These are phyloP conservation scores for Leucophenga maculata DNA, from an alignment of 2,888 invertebrate species.

Conservation along the genomic window DNA sequence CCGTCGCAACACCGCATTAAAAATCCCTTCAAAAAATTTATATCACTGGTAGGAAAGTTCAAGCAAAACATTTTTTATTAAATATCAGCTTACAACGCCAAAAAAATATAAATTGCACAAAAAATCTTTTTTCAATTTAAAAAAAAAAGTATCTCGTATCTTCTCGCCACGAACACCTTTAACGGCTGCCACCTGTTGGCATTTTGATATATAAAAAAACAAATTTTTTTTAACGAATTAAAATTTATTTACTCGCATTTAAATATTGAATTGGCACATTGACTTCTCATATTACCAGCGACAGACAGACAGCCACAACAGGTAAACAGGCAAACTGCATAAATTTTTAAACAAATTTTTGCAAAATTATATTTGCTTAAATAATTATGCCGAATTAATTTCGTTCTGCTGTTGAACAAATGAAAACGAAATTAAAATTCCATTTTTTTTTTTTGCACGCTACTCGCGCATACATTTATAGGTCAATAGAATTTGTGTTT, in stretches of 20 bases:
- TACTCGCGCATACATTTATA: neutral
- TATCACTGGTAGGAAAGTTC: neutral
- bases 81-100: slow-evolving; percentile 14
- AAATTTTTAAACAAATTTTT: neutral
- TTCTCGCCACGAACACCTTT: slow-evolving; percentile 13
- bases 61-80: slow-evolving; percentile 5
- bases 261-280: slow-evolving; percentile 43
- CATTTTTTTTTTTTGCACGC: neutral
- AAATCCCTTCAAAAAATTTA: neutral
- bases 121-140: neutral
- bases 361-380: no score
- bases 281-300: slow-evolving; percentile 48
- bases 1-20: neutral
- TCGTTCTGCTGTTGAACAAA: neutral
- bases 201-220: slow-evolving; percentile 20
- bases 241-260: slow-evolving; percentile 28
- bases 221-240: slow-evolving; percentile 13
- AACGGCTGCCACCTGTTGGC: slow-evolving; percentile 43
- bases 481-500: slow-evolving; percentile 22
- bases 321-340: neutral
- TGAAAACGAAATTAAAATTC: neutral
- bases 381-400: neutral
- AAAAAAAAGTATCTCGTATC: neutral
- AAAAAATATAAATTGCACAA: neutral
- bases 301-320: neutral